Evolutionary conservation across 1,140 invertebrate species (phyloP), one percentile per base, ranked within the genome.

Genomic region (Drosophila rufa): DNA sequence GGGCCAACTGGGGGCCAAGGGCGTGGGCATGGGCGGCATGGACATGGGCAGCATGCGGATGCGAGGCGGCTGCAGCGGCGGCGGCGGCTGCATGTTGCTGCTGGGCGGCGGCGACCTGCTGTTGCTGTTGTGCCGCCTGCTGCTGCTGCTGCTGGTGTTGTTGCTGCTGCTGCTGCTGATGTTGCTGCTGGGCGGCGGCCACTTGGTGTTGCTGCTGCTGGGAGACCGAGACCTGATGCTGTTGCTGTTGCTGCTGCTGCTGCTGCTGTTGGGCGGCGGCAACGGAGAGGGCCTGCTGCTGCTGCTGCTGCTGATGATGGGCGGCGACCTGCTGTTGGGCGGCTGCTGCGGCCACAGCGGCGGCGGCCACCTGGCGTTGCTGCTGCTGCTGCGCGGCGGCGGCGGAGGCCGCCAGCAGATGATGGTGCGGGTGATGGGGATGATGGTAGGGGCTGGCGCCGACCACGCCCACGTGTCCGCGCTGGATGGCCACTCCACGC

Each of bases 401-500:
- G 82, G 95, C 95, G 86, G 95, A 94, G 89, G 95, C 94, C 82
- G 94, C 94, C 83, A 94, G 94, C 82, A 94, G 94, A 92, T 95
- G 94, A 91, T 95, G 93, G 66, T 94, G 83, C 83, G 85, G 73
- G 59, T 84, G 84, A 86, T 86, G 82, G 60, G 74, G 94, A 92
- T 95, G 94, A 92, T 95, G 93, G 74, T 95, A 94, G 79, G 94
- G 93, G 60, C 94, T 92, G 94, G 91, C 92, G 75, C 92, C 93
- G 92, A 80, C 94, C 94, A 90, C 92, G 78, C 91, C 91, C 83
- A 92, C 93, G 74, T 95, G 93, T 76, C 96, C 95, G 91, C 96
- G 94, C 84, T 96, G 96, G 77, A 96, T 95, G 65, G 94, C 93
- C 64, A 94, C 96, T 90, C 96, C 96, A 91, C 94, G 93, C 79